A percentile compares a stretch with the other conserved stretches of the same genome.
phyloP scores from a whole-genome alignment of 2,797 vertebrate species.

The Pelodytes ibericus region DNA sequence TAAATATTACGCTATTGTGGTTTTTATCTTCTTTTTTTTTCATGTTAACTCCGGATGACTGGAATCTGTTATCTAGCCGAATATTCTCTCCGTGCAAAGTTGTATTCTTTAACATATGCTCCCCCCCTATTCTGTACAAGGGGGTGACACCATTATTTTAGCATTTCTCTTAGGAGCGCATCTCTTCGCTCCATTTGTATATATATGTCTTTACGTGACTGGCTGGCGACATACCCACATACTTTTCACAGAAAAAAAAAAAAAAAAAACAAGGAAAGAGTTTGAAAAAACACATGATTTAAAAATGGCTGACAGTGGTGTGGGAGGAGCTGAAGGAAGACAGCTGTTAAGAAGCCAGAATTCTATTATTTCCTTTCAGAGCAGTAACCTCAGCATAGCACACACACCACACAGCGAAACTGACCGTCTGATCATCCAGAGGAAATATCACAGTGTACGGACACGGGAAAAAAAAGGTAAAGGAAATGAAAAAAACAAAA shows the following conservation, averaged over 20 bases:
- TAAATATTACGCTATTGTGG: too few relatives aligned
- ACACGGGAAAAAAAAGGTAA: constrained; percentile 31
- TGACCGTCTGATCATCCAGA: constrained; percentile 18
- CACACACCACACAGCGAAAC: neutral
- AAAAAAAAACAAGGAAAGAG: neutral
- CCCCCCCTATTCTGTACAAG: too few relatives aligned
- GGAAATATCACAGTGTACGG: constrained; percentile 14
- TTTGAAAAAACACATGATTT: constrained; percentile 49
- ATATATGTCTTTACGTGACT: neutral
- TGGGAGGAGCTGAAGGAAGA: constrained; percentile 11
- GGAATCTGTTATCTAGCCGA: too few relatives aligned
- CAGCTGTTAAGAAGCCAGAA: neutral
- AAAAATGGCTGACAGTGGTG: constrained; percentile 41
- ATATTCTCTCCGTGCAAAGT: too few relatives aligned
- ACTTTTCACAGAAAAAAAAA: constrained; percentile 27
- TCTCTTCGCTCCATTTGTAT: too few relatives aligned
- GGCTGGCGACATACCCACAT: constrained; percentile 38
- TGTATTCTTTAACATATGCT: too few relatives aligned
- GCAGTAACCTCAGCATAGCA: neutral
- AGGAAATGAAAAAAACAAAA: neutral
- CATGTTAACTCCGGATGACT: too few relatives aligned
- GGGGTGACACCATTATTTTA: too few relatives aligned
- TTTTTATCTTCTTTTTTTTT: too few relatives aligned
- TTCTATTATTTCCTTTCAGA: constrained; percentile 30
- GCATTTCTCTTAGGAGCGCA: too few relatives aligned